A percentile compares a stretch with the other conserved stretches of the same genome.
Evolutionary conservation across 2,797 vertebrate species (phyloP).

Genomic region (Arrhamphus sclerolepis): DNA sequence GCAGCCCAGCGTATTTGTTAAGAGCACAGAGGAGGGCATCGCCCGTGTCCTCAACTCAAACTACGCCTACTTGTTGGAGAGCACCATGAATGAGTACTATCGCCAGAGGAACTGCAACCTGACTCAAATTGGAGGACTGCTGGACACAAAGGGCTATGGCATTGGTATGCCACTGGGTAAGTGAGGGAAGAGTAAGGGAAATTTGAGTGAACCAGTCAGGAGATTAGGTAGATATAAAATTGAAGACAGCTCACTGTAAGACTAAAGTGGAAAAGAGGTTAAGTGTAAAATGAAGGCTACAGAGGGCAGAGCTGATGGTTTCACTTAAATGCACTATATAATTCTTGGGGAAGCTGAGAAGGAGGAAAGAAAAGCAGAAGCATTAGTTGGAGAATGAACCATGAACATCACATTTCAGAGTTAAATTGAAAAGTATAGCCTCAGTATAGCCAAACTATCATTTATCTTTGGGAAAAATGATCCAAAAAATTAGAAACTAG

Average conservation of each 20-base stretch:
- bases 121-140: conserved; percentile 97
- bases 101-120: conserved; percentile 97
- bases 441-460: conserved; percentile 44
- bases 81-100: conserved; percentile 99
- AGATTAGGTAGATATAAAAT: not conserved
- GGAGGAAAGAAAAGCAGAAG: conserved; percentile 26
- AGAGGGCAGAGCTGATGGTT: conserved; percentile 26
- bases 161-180: conserved; percentile 98
- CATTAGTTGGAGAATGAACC: conserved; percentile 43
- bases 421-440: conserved; percentile 53
- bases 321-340: conserved; percentile 25
- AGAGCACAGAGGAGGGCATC: conserved; percentile 98
- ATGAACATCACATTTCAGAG: conserved; percentile 44
- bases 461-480: conserved; percentile 40
- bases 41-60: conserved; percentile 97
- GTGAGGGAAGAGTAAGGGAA: conserved; percentile 40
- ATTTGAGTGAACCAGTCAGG: not conserved
- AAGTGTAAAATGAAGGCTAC: conserved; percentile 26
- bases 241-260: conserved; percentile 9
- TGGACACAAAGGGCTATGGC: conserved; percentile 99
- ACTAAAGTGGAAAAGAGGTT: conserved; percentile 7
- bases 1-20: conserved; percentile 98
- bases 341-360: conserved; percentile 38
- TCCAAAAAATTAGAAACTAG: conserved; percentile 55
- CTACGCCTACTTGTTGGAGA: conserved; percentile 97